phyloP scores from a whole-genome alignment of 2,888 invertebrate genomes.

The Callosobruchus maculatus region DNA sequence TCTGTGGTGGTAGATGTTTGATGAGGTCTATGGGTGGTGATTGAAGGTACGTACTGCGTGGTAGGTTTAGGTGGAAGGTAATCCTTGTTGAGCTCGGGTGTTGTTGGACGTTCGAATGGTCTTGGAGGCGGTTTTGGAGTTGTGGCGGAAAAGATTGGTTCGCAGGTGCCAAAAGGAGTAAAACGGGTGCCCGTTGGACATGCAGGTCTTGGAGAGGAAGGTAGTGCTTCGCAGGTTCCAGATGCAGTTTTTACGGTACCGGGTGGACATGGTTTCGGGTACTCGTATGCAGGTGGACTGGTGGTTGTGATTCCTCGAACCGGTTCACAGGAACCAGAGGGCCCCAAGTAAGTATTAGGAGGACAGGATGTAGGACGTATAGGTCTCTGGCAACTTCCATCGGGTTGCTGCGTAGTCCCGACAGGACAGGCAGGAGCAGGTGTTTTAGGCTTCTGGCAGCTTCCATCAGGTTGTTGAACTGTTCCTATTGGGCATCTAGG shows the following conservation, averaged over 20 bases:
- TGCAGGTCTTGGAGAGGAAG: slow-evolving; percentile 10
- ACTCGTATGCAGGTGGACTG: slow-evolving; percentile 3
- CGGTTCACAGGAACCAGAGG: slow-evolving; percentile 12
- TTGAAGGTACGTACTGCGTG: slow-evolving; percentile 31
- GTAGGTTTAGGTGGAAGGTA: slow-evolving; percentile 29
- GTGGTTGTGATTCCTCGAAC: slow-evolving; percentile 5
- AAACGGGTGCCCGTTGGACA: slow-evolving; percentile 14
- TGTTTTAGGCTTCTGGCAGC: slow-evolving; percentile 9
- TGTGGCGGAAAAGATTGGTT: slow-evolving; percentile 6
- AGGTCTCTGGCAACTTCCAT: slow-evolving; percentile 9
- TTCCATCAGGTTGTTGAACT: slow-evolving; percentile 9
- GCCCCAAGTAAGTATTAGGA: slow-evolving; percentile 8
- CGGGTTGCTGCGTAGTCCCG: slow-evolving; percentile 10
- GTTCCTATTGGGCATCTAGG: slow-evolving; percentile 15
- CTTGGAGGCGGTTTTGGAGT: slow-evolving; percentile 7
- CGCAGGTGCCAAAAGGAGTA: slow-evolving; percentile 13
- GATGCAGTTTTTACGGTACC: slow-evolving; percentile 9
- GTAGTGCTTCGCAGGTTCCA: slow-evolving; percentile 14
- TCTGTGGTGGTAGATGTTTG: slow-evolving; percentile 22
- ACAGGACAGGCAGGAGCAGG: slow-evolving; percentile 8
- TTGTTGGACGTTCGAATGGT: slow-evolving; percentile 9
- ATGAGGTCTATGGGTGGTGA: slow-evolving; percentile 23
- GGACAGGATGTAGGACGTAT: slow-evolving; percentile 9
- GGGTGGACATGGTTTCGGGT: slow-evolving; percentile 11
- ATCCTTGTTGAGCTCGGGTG: slow-evolving; percentile 17